Conservation (phyloP, 2,113 vertebrate genomes). For the Triplophysa tibetana region DNA sequence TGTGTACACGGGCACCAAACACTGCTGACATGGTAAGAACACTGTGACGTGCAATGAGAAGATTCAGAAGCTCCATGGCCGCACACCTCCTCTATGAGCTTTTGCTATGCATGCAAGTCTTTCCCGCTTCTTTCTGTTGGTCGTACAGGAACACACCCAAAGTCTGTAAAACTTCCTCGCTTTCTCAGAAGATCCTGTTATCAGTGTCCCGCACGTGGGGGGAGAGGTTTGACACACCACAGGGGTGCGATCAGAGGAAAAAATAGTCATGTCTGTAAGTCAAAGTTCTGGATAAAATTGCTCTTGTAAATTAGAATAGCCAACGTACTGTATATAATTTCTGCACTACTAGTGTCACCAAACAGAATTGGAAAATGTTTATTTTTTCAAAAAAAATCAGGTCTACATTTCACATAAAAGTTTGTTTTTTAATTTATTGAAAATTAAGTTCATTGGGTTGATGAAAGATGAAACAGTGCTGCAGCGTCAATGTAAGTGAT, state of each 20-base stretch:
- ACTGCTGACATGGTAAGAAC: slow-evolving; percentile 28
- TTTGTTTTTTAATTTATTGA: neutral
- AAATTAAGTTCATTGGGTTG: neutral
- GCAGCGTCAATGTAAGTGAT: neutral
- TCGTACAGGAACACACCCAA: slow-evolving; percentile 28
- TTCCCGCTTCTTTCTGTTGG: neutral
- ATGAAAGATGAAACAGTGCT: neutral
- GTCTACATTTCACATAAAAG: no score
- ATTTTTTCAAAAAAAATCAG: no score
- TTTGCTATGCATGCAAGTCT: neutral
- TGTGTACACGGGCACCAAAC: slow-evolving; percentile 30
- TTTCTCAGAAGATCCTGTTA: slow-evolving; percentile 41
- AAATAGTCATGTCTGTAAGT: neutral
- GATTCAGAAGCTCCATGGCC: slow-evolving; percentile 9
- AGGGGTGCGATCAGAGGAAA: slow-evolving; percentile 3
- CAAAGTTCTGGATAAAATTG: neutral
- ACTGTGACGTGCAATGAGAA: slow-evolving; percentile 3
- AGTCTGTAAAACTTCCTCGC: slow-evolving; percentile 5
- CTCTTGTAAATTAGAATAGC: no score
- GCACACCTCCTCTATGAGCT: neutral
- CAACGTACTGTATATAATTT: no score
- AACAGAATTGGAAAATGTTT: no score
- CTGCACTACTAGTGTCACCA: no score
- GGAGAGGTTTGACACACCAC: slow-evolving; percentile 1
- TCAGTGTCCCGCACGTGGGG: slow-evolving; percentile 9